These are phyloP conservation scores for Brachionus koreanus DNA, from an alignment of 1,140 invertebrate species.

Conservation along the genomic window DNA sequence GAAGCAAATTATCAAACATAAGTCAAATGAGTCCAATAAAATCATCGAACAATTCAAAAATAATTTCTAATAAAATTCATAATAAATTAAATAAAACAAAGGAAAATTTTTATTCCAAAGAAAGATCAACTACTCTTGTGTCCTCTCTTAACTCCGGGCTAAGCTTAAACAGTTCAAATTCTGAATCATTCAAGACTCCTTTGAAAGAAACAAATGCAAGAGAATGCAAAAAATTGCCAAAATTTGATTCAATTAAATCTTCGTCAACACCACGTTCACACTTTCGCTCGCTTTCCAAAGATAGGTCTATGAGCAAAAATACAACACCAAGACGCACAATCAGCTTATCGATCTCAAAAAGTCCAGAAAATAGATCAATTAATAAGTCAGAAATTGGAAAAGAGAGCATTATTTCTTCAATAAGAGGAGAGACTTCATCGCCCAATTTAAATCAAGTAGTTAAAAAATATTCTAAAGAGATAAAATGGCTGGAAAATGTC, in stretches of 20 bases:
- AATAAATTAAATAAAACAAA: not conserved
- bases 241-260: not conserved
- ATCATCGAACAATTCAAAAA: not conserved
- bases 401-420: not conserved
- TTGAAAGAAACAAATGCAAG: not conserved
- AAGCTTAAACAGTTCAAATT: not conserved
- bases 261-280: not conserved
- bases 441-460: conserved; percentile 55
- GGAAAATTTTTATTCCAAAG: not conserved
- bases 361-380: not conserved
- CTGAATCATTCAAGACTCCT: not conserved
- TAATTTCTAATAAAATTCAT: not conserved
- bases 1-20: not conserved
- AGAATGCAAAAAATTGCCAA: not conserved
- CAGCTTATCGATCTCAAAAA: not conserved
- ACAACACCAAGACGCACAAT: not conserved
- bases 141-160: not conserved
- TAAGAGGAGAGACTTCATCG: conserved; percentile 53
- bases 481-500: conserved; percentile 52
- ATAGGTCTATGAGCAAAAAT: not conserved
- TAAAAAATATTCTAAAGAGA: conserved; percentile 51
- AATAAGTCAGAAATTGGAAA: not conserved
- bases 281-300: not conserved
- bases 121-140: not conserved
- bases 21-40: not conserved